Base-by-base conservation (phyloP, 2,113 vertebrate genomes). In the Parotia lawesii region DNA sequence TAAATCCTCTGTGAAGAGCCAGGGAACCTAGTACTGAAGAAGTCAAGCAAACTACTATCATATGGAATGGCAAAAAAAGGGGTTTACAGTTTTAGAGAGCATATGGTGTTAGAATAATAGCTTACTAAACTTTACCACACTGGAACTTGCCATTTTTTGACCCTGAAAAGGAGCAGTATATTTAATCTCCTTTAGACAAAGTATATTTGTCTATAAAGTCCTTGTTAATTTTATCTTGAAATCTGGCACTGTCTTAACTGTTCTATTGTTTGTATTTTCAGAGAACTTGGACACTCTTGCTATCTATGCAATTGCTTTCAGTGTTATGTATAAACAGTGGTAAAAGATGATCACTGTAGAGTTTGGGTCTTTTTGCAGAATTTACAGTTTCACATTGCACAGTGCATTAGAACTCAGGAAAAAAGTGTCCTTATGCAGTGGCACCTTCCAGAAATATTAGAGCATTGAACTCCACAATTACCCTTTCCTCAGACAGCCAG, bases 401-500 rank as follows among this genome's bases (percentile, higher is more conserved):
- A 29, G 8, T 37, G 29, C 7, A 54, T 44, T 50, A 62, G 45
- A 87, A 58, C 29, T 77, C 21, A 8, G 50, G 28, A 19, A 66
- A 82, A 71, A 50, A 28, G 12, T 11, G 8, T 53, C 20, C 10
- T 45, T 45, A 25, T 27, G 12, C 23, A 72, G n/a, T 42, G 28
- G 4, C 15, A 87, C 1, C 4, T 81, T 64, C 40, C 8, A 9
- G 28, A 95, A 91, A 56, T 71, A 84, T 38, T 44, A 66, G 6
- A 47, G 2, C 9, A 71, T 33, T 75, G 31, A 85, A 56, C 1
- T 13, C 8, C 20, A 69, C 8, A 61, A 37, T 44, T 87, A 3
- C 7, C 2, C 7, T 23, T 67, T 87, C 19, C 5, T 42, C 28
- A 28, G 7, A 57, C 0, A 2, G 14, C 5, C 10, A 62, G 25